Conservation (phyloP, 92 coral and sea anemone genomes). For the Palythoa heliodiscus region DNA sequence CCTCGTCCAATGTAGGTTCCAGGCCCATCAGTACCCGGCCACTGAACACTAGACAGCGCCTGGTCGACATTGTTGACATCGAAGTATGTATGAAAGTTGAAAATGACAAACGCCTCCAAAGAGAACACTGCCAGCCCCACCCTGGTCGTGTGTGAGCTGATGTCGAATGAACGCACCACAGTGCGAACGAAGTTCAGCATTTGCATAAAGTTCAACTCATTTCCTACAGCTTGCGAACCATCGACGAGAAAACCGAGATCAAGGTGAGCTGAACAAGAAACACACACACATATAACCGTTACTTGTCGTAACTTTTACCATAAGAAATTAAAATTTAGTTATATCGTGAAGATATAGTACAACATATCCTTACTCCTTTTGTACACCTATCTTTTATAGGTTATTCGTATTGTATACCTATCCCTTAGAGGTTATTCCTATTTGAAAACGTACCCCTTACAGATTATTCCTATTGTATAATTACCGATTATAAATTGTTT, state of each 20-base stretch:
- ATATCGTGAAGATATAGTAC: too few relatives aligned
- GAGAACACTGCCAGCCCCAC: constrained; percentile 86
- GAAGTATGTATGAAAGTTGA: constrained; percentile 87
- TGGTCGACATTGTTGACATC: constrained; percentile 80
- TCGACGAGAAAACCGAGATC: constrained; percentile 93
- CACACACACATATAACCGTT: neutral
- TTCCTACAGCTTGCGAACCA: constrained; percentile 85
- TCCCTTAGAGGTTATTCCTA: too few relatives aligned
- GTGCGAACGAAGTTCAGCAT: constrained; percentile 83
- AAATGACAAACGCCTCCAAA: constrained; percentile 82
- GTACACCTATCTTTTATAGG: too few relatives aligned
- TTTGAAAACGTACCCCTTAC: too few relatives aligned
- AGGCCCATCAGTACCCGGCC: constrained; percentile 91
- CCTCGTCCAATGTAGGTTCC: constrained; percentile 90
- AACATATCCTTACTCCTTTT: too few relatives aligned
- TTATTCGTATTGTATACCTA: too few relatives aligned
- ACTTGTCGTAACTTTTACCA: too few relatives aligned
- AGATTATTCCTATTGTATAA: too few relatives aligned
- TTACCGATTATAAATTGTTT: too few relatives aligned
- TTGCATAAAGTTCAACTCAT: constrained; percentile 83
- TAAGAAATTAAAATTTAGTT: too few relatives aligned
- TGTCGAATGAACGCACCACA: constrained; percentile 79
- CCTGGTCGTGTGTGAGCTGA: constrained; percentile 66
- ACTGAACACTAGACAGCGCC: constrained; percentile 75
- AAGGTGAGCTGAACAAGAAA: constrained; percentile 58